A percentile compares a stretch with the other conserved stretches of the same genome.
Evolutionary conservation across 2,113 vertebrate species (phyloP).

Genomic region (Panurus biarmicus): DNA sequence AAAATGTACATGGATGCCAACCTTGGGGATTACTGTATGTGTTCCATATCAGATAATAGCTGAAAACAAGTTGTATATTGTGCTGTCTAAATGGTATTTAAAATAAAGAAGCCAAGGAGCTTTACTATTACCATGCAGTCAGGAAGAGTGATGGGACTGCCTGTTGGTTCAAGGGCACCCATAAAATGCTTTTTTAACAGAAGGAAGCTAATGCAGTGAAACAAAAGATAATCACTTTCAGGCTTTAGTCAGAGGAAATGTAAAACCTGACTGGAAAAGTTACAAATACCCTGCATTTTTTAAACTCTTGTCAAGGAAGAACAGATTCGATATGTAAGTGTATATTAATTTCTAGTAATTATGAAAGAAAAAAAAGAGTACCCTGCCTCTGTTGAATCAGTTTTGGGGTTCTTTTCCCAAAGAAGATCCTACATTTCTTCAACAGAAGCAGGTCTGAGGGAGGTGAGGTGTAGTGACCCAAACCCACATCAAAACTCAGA

Average conservation of each 20-base stretch:
- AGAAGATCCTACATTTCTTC: neutral
- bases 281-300: neutral
- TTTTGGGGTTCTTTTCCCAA: neutral
- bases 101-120: neutral
- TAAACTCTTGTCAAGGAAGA: neutral
- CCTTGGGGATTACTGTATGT: neutral
- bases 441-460: neutral
- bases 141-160: neutral
- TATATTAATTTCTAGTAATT: neutral
- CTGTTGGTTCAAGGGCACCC: neutral
- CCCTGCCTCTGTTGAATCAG: neutral
- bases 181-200: neutral
- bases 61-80: neutral
- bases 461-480: neutral
- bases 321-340: neutral
- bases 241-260: neutral
- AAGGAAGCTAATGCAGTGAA: neutral
- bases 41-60: neutral
- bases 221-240: neutral
- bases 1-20: neutral
- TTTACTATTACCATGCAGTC: neutral
- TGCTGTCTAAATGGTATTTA: slow-evolving; percentile 2
- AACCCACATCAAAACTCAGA: neutral
- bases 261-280: neutral
- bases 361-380: neutral